Evolutionary conservation across 23 tunicate genomes (phyloP).

Genomic region (Phallusia fumigata): DNA sequence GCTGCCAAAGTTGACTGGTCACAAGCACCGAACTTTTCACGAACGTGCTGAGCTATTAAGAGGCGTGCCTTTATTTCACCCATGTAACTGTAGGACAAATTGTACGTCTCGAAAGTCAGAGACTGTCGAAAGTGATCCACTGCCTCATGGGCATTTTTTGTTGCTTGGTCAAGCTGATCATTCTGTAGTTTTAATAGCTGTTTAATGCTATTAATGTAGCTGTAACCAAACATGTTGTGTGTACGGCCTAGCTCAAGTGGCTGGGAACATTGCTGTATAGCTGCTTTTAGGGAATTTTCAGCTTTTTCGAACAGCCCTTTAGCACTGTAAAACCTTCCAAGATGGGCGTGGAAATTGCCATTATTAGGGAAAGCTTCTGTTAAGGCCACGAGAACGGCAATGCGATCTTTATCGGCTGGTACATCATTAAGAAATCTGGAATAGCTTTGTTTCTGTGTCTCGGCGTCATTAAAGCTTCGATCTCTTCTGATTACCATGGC

Average conservation of each 20-base stretch:
- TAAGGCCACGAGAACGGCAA: slow-evolving; percentile 21
- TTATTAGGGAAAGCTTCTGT: slow-evolving; percentile 44
- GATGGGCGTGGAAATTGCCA: slow-evolving; percentile 57
- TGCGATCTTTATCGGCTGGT: slow-evolving; percentile 1
- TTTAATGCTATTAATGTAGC: not conserved
- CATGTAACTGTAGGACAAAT: slow-evolving; percentile 33
- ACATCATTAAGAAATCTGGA: slow-evolving; percentile 44
- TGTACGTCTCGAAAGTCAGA: not conserved
- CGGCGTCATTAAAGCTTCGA: slow-evolving; percentile 17
- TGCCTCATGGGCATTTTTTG: not conserved
- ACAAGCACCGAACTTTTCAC: not conserved
- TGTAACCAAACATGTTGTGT: slow-evolving; percentile 52
- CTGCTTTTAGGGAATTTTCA: slow-evolving; percentile 32
- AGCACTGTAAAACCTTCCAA: slow-evolving; percentile 43
- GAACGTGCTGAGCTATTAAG: slow-evolving; percentile 24
- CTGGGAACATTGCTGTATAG: not conserved
- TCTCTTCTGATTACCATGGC: slow-evolving; percentile 35
- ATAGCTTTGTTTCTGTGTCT: not conserved
- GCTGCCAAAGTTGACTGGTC: not conserved
- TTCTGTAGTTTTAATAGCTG: not conserved
- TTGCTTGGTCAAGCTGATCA: too few relatives aligned
- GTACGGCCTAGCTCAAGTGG: not conserved
- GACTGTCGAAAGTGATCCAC: slow-evolving; percentile 19
- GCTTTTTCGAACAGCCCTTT: slow-evolving; percentile 21
- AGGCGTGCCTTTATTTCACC: slow-evolving; percentile 43